phyloP scores from a whole-genome alignment of 2,797 vertebrate species.

The Setipinna tenuifilis region DNA sequence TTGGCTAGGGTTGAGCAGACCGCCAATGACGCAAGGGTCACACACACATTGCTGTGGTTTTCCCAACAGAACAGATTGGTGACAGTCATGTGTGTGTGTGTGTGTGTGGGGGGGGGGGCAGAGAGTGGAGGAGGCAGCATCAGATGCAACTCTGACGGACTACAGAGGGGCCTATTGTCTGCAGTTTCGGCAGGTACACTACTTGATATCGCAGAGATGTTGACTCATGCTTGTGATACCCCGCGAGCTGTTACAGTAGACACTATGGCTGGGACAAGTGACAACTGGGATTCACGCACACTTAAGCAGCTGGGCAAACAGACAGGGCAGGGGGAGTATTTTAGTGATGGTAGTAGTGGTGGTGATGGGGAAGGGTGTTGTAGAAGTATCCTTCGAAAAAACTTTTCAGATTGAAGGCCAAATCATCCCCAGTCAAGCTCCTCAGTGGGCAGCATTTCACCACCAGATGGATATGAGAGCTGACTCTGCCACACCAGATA shows the following conservation, averaged over 20 bases:
- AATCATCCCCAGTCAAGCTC: background rate
- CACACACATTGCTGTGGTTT: background rate
- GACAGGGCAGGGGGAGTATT: background rate
- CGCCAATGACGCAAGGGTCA: background rate
- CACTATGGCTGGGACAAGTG: background rate
- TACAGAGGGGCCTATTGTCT: constrained; percentile 9
- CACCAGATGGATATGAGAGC: background rate
- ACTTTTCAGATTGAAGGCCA: background rate
- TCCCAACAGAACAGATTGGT: background rate
- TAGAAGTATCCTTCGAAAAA: background rate
- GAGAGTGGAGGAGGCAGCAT: background rate
- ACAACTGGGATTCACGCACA: background rate
- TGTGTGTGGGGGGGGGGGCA: background rate
- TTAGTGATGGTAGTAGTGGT: background rate
- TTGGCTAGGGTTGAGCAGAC: background rate
- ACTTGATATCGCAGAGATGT: background rate
- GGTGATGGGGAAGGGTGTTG: background rate
- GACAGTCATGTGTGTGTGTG: background rate
- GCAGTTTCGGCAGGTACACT: constrained; percentile 1
- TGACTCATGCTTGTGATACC: background rate
- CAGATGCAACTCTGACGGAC: background rate
- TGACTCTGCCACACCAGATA: background rate
- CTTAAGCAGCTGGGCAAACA: background rate
- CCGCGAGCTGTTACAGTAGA: background rate
- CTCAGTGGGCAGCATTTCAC: background rate